Evolutionary conservation across 2,113 vertebrate genomes (phyloP).

Genomic region (Lepus timidus): DNA sequence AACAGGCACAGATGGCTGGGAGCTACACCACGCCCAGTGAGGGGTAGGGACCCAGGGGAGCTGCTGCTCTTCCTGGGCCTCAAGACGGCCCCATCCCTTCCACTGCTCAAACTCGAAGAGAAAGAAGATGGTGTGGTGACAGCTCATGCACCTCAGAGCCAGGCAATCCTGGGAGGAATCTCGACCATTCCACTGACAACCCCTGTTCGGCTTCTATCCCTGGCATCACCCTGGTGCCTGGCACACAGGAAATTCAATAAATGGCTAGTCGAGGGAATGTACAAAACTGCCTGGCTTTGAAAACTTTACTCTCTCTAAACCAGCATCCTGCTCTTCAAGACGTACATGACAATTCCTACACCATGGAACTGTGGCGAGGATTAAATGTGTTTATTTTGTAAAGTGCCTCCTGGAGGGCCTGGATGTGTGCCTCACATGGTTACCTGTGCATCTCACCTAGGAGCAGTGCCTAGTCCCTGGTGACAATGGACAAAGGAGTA

Average conservation of each 20-base stretch:
- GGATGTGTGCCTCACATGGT: neutral
- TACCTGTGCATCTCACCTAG: slow-evolving; percentile 29
- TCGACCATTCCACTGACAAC: neutral
- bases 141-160: neutral
- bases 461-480: neutral
- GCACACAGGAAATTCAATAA: neutral
- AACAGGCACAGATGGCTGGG: neutral
- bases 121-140: neutral
- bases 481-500: neutral
- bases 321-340: neutral
- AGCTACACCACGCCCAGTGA: too few relatives aligned
- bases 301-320: neutral
- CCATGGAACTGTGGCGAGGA: neutral
- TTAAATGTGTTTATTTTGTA: neutral
- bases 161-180: neutral
- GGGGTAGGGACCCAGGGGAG: neutral
- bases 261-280: neutral
- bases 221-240: neutral
- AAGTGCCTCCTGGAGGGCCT: neutral
- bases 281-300: neutral
- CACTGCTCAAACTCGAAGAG: neutral
- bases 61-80: neutral
- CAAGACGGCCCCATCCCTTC: neutral
- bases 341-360: neutral
- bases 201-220: neutral